Percentiles rank a stretch among this genome's conserved stretches.
Conservation (phyloP, 2,113 vertebrate species). For the Panthera leo region DNA sequence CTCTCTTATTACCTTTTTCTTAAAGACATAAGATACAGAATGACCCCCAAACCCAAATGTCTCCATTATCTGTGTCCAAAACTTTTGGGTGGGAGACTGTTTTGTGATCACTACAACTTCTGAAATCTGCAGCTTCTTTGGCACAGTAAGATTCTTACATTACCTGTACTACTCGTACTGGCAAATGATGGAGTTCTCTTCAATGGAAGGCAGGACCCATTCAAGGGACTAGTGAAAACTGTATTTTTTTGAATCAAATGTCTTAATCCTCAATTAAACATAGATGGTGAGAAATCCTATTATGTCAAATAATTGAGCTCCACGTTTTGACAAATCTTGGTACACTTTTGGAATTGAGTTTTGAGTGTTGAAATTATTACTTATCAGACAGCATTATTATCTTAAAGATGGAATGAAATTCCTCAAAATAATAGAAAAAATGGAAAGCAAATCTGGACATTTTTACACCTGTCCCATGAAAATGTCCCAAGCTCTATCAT, state of each 20-base stretch:
- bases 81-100: neutral
- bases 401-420: neutral
- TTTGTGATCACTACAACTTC: neutral
- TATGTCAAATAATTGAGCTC: neutral
- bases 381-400: neutral
- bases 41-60: fast-evolving
- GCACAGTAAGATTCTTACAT: neutral
- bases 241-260: neutral
- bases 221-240: neutral
- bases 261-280: neutral
- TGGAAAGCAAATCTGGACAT: neutral
- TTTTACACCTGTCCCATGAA: neutral
- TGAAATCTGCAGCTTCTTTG: too few relatives aligned
- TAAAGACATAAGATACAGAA: neutral
- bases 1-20: neutral
- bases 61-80: neutral
- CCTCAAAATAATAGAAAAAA: neutral
- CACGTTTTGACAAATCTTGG: neutral
- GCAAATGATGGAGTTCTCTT: neutral
- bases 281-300: neutral
- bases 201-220: neutral
- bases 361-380: neutral
- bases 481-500: neutral
- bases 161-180: neutral
- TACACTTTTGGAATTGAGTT: neutral